Evolutionary conservation across 1,140 invertebrate species (phyloP), one percentile per base, ranked within the genome.

Genomic region (Dendroctonus ponderosae): DNA sequence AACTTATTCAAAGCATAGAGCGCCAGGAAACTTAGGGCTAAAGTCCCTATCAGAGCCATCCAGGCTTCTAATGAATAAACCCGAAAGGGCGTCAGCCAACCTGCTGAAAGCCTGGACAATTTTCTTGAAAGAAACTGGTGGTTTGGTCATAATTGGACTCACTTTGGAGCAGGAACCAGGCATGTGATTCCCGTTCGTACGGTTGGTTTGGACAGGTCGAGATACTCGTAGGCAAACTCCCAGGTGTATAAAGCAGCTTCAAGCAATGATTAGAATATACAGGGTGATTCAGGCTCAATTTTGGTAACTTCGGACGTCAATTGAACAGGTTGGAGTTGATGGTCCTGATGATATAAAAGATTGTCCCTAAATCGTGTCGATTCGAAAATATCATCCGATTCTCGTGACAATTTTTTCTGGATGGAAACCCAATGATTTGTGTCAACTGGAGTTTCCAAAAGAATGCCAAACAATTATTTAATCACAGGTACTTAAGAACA

Each of bases 121-220:
- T 12, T 39, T 40, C 14, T 7, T 41, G 7, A 64, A 15, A 15
- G n/a, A 14, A 56, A 4, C 49, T 26, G 3, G 14, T 38, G 3
- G 46, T 39, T 46, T 56, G 9, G 12, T 40, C 56, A 48, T 57
- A n/a, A 58, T 4, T 57, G 11, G 14, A 70, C 56, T 68, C 69
- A 84, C 83, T 77, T 81, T 7, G 84, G 83, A 60, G 80, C 80
- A 42, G 85, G 85, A 7, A 81, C 82, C 52, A 87, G 75, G 71
- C 83, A 84, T 9, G 85, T 85, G 14, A 86, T 81, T 44, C 82
- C 84, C 50, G 84, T 83, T 68, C 84, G 76, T 42, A 85, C 77
- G 61, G 78, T 74, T 2, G 83, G 77, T 65, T 77, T 79, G 3
- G 85, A 82, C 64, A 84, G 81, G 73, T 86, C 85, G 69, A 87